phyloP scores from a whole-genome alignment of 2,888 invertebrate genomes.

The Crossocerus cetratus region DNA sequence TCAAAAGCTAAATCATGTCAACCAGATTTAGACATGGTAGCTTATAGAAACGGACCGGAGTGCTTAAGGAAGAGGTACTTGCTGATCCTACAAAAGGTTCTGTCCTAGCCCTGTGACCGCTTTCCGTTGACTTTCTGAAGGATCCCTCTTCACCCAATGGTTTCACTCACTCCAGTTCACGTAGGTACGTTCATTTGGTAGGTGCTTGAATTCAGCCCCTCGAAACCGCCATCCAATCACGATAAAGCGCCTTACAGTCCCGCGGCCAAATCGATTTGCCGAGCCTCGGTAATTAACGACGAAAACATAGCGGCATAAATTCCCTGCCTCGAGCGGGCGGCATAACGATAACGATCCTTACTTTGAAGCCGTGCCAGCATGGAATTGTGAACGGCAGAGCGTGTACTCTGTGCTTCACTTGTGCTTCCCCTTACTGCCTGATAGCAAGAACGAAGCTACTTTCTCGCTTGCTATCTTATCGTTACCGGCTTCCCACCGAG shows the following conservation, averaged over 20 bases:
- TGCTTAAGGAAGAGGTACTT: too few relatives aligned
- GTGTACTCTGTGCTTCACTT: too few relatives aligned
- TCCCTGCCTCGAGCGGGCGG: not conserved
- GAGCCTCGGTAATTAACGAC: not conserved
- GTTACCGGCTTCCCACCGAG: not conserved
- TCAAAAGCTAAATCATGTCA: too few relatives aligned
- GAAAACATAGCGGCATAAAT: not conserved
- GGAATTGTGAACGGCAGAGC: too few relatives aligned
- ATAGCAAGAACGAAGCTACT: too few relatives aligned
- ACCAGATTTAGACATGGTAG: too few relatives aligned
- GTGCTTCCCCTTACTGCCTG: too few relatives aligned
- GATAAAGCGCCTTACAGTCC: constrained; percentile 16
- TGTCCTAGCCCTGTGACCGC: constrained; percentile 9
- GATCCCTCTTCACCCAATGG: not conserved
- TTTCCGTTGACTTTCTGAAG: constrained; percentile 13
- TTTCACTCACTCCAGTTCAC: too few relatives aligned
- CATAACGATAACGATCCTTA: not conserved
- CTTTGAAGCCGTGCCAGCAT: not conserved
- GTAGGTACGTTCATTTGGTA: constrained; percentile 1
- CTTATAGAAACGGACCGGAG: too few relatives aligned
- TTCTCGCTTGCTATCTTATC: too few relatives aligned
- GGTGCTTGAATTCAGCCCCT: constrained; percentile 9
- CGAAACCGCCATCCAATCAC: constrained; percentile 29
- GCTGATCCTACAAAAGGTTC: too few relatives aligned
- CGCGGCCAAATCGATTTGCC: not conserved